phyloP scores from a whole-genome alignment of 2,888 invertebrate species.

The Pteria penguin region DNA sequence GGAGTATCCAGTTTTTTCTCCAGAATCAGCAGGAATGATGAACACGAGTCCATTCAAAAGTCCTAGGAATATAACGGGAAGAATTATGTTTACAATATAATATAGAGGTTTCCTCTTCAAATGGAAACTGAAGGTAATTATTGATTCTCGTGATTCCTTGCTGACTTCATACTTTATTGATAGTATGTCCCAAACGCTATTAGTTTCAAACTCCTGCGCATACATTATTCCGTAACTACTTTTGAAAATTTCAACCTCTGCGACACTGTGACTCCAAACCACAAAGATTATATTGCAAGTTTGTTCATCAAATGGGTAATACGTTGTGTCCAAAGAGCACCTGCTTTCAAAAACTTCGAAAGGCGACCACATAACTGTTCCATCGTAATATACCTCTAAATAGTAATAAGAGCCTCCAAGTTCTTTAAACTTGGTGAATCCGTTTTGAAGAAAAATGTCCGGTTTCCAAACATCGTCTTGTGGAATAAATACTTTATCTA shows the following conservation, averaged over 20 bases:
- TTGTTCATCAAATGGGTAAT: conserved; percentile 58
- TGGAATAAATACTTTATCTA: conserved; percentile 45
- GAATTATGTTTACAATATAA: conserved; percentile 29
- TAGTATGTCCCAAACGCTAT: conserved; percentile 54
- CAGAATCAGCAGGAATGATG: conserved; percentile 25
- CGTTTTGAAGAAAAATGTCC: conserved; percentile 55
- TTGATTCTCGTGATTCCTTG: not conserved
- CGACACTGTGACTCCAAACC: conserved; percentile 54
- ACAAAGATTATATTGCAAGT: conserved; percentile 55
- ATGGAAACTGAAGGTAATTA: conserved; percentile 18
- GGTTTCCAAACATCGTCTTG: conserved; percentile 59
- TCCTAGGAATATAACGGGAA: conserved; percentile 32
- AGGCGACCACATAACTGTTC: conserved; percentile 49
- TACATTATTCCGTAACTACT: not conserved
- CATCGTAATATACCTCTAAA: conserved; percentile 30
- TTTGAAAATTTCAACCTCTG: conserved; percentile 38
- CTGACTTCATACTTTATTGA: conserved; percentile 24
- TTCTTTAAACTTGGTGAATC: conserved; percentile 49
- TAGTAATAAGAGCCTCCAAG: conserved; percentile 50
- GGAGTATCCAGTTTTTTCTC: conserved; percentile 37
- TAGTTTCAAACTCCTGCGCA: conserved; percentile 32
- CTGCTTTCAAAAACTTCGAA: conserved; percentile 55
- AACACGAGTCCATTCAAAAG: conserved; percentile 25
- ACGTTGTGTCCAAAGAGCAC: conserved; percentile 52
- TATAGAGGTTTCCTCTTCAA: conserved; percentile 28